Evolutionary conservation across 2,113 vertebrate genomes (phyloP).

Genomic region (Astur gentilis): DNA sequence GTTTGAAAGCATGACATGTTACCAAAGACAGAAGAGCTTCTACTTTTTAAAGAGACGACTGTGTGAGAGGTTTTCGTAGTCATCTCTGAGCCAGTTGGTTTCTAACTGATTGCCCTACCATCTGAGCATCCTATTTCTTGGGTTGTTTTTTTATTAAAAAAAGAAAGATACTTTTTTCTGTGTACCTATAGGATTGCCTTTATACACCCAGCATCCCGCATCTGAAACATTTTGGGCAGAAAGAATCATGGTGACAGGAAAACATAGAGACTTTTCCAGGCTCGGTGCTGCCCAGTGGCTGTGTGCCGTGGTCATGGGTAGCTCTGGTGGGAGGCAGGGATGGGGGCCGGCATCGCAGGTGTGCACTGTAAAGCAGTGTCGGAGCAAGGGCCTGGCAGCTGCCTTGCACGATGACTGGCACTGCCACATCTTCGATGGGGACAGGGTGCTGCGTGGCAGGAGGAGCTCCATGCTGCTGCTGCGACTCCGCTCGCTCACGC

Average conservation of each 20-base stretch:
- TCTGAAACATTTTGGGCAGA: not conserved
- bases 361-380: fast-evolving
- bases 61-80: not conserved
- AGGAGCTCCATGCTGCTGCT: not conserved
- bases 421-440: fast-evolving
- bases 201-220: fast-evolving
- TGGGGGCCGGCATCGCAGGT: fast-evolving
- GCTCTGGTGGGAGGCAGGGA: not conserved
- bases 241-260: not conserved
- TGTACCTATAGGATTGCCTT: not conserved
- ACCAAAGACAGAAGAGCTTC: not conserved
- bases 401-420: fast-evolving
- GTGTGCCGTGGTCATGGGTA: fast-evolving
- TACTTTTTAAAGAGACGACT: not conserved
- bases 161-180: not conserved
- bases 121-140: not conserved
- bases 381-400: not conserved
- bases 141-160: too few relatives aligned
- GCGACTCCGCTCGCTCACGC: not conserved
- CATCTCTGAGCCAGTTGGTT: not conserved
- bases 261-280: fast-evolving
- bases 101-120: not conserved
- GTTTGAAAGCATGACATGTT: not conserved
- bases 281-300: not conserved
- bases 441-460: not conserved